Evolutionary conservation across 2,888 invertebrate species (phyloP).

Genomic region (Brachyptera putata): DNA sequence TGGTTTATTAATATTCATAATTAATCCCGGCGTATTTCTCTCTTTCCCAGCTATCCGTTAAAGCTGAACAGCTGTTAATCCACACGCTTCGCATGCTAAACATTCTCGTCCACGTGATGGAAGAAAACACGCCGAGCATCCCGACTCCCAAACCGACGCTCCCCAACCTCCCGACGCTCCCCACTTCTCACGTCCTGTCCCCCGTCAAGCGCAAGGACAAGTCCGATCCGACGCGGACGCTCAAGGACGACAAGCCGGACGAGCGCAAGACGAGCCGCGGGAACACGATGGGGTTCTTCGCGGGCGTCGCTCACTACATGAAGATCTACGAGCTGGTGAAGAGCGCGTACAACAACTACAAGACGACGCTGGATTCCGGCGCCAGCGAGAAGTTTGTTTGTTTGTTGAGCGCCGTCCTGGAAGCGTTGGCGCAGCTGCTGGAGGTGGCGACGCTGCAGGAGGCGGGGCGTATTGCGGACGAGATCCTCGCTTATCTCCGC

Average conservation of each 20-base stretch:
- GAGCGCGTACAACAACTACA: constrained; percentile 81
- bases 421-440: constrained; percentile 63
- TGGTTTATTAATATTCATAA: too few relatives aligned
- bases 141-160: constrained; percentile 51
- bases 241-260: constrained; percentile 31
- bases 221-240: background rate
- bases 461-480: constrained; percentile 71
- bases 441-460: constrained; percentile 66
- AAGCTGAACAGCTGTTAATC: constrained; percentile 61
- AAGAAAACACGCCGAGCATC: constrained; percentile 58
- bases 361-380: constrained; percentile 53
- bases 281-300: constrained; percentile 43
- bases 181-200: constrained; percentile 28
- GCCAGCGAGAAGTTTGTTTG: constrained; percentile 70
- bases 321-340: constrained; percentile 77
- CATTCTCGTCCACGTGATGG: constrained; percentile 69
- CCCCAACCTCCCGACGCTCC: constrained; percentile 38
- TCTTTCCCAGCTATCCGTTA: constrained; percentile 45
- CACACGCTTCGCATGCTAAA: constrained; percentile 69
- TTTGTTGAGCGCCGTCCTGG: constrained; percentile 59
- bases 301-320: constrained; percentile 70
- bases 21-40: too few relatives aligned
- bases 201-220: constrained; percentile 33
- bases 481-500: constrained; percentile 70
- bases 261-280: constrained; percentile 34